phyloP scores from a whole-genome alignment of 2,888 invertebrate species.

The Andrena chrysosceles region DNA sequence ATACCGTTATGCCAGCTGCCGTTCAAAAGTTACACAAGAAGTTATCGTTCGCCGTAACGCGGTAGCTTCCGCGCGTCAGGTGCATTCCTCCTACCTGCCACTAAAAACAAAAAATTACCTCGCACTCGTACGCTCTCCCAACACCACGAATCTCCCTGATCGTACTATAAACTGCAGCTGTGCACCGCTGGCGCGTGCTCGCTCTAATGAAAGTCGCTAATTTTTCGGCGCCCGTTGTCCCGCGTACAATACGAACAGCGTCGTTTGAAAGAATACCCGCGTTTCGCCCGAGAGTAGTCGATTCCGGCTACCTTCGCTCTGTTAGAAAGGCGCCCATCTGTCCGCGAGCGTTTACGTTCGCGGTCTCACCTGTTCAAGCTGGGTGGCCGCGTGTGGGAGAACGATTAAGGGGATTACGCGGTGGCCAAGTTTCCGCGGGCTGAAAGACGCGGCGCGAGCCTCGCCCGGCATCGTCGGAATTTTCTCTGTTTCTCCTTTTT shows the following conservation, averaged over 20 bases:
- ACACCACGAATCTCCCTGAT: neutral
- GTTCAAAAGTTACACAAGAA: slow-evolving; percentile 68
- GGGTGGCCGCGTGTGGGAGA: slow-evolving; percentile 2
- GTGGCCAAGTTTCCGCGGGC: slow-evolving; percentile 25
- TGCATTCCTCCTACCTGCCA: slow-evolving; percentile 17
- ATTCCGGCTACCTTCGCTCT: slow-evolving; percentile 37
- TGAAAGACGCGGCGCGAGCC: slow-evolving; percentile 5
- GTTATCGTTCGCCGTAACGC: slow-evolving; percentile 55
- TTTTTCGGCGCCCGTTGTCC: neutral
- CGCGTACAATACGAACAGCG: slow-evolving; percentile 8
- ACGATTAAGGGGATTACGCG: slow-evolving; percentile 47
- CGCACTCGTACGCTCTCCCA: neutral
- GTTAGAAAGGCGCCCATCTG: slow-evolving; percentile 48
- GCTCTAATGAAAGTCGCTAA: slow-evolving; percentile 52
- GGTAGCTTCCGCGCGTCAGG: slow-evolving; percentile 49
- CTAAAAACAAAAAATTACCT: slow-evolving; percentile 32
- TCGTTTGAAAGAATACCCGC: slow-evolving; percentile 56
- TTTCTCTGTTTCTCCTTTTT: neutral
- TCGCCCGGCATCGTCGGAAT: neutral
- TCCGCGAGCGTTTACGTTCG: neutral
- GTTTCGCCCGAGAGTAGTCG: slow-evolving; percentile 45
- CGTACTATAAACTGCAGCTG: slow-evolving; percentile 3
- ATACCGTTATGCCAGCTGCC: slow-evolving; percentile 66
- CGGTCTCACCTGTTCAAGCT: slow-evolving; percentile 3
- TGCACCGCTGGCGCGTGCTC: slow-evolving; percentile 7